Evolutionary conservation across 2,797 vertebrate genomes (phyloP), one percentile per base, ranked within the genome.

Genomic region (Brachyrhaphis roseni): DNA sequence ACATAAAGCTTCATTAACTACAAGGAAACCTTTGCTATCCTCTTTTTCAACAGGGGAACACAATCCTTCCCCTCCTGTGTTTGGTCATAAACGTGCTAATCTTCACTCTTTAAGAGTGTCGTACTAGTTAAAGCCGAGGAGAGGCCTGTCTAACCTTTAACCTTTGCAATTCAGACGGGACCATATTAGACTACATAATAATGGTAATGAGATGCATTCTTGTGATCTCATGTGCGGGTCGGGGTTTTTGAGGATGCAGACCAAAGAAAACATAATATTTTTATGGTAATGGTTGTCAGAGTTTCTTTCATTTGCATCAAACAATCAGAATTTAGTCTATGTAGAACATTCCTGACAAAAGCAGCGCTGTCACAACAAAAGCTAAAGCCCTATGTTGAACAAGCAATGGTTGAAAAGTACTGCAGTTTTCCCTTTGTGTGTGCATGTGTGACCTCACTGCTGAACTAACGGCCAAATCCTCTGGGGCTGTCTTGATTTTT

Each of bases 61-160:
- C 41, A 86, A 51, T 77, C 55, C 72, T 71, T 75, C 78, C 74
- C 73, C 45, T 85, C 46, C 74, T 78, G 78, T 87, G 82, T 88
- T 85, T 81, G 84, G 74, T 80, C 83, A 81, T 90, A 90, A 93
- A 92, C 85, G 77, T 84, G 82, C 66, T 13, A 28, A 13, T 89
- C 75, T 71, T 78, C 72, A 53, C 57, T 83, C 75, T 87, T 87
- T 70, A 87, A 57, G 66, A 75, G 20, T 39, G 76, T 74, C 15
- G 28, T 46, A 78, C 28, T 26, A 47, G 64, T 78, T 76, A 46
- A 75, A 79, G 74, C 57, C 64, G 53, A 78, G 45, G 72, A 57
- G 28, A 77, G 74, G 72, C 26, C 73, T 72, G 76, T 75, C 62
- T 84, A 46, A 78, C 79, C 83, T 88, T 85, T 91, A 66, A 12